Evolutionary conservation across 2,888 invertebrate species (phyloP), one percentile per base, ranked within the genome.

Genomic region (Candidula unifasciata): DNA sequence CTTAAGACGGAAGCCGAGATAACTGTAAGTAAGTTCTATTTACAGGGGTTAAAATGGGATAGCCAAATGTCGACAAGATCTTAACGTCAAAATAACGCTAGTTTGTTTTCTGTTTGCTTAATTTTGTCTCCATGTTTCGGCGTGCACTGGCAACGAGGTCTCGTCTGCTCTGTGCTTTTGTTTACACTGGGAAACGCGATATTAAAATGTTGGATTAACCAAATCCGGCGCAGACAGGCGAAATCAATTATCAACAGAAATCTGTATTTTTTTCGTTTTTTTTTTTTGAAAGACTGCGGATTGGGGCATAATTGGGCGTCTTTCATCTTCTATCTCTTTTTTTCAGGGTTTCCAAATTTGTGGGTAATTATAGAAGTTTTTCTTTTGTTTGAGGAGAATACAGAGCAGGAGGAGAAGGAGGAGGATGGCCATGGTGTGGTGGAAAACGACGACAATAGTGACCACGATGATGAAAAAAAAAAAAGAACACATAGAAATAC

Each of bases 11-110:
- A 44, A 68, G n/a, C 21, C 27, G 44, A 27, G 68, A 79, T 79
- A 64, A 66, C 24, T 57, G 1, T n/a, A 79, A 79, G 66, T 79
- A 66, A 68, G 37, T 79, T 79, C 68, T 64, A 68, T 66, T 68
- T 68, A 52, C 16, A 68, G 33, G 68, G 33, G 79, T 35, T 68
- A 24, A 68, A 79, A 44, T 8, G 27, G 37, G 79, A 79, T 79
- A 68, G 35, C 66, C 37, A 64, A 64, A 66, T 52, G 79, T 79
- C 79, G 66, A 66, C 66, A 30, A 13, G 3, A 52, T 44, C 79
- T 79, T 79, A 79, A 44, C 79, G 74, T 74, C 74, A 74, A 54
- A 74, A 74, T 52, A 74, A 30, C 18, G 54, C 2, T 54, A 30
- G 52, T 3, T 27, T 30, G 54, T 21, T 74, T 60, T 2, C 30